Conservation (phyloP, 2,888 invertebrate species). For the Diarsia rubi region DNA sequence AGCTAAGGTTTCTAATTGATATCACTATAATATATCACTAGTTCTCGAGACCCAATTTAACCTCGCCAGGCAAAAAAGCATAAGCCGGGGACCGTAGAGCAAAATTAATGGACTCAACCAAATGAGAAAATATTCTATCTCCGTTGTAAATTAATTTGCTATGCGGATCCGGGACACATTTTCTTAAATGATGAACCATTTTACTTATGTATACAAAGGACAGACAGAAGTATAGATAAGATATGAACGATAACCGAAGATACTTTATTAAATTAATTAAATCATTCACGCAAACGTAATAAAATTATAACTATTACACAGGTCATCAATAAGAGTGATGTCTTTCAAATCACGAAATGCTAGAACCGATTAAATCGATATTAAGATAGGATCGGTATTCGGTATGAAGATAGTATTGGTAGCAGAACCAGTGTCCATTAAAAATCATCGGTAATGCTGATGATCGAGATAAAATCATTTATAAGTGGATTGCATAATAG, state of each 20-base stretch:
- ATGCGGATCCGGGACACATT: slow-evolving; percentile 15
- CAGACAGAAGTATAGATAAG: not conserved
- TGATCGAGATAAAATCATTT: slow-evolving; percentile 71
- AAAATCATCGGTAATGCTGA: slow-evolving; percentile 76
- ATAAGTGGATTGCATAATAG: slow-evolving; percentile 77
- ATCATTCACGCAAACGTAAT: slow-evolving; percentile 35
- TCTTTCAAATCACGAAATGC: slow-evolving; percentile 57
- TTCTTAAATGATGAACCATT: not conserved
- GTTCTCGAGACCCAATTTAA: slow-evolving; percentile 17
- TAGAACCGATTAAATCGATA: slow-evolving; percentile 62
- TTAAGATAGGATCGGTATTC: slow-evolving; percentile 68
- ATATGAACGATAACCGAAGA: not conserved
- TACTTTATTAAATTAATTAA: slow-evolving; percentile 14
- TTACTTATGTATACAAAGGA: not conserved
- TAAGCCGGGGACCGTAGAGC: slow-evolving; percentile 1
- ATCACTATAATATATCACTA: slow-evolving; percentile 22
- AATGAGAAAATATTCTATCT: slow-evolving; percentile 45
- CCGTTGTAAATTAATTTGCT: slow-evolving; percentile 38
- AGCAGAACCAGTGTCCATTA: slow-evolving; percentile 72
- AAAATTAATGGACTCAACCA: slow-evolving; percentile 40
- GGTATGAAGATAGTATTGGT: slow-evolving; percentile 69
- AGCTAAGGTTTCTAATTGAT: slow-evolving; percentile 20
- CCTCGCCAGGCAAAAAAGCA: slow-evolving; percentile 9
- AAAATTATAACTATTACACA: slow-evolving; percentile 45
- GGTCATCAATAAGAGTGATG: slow-evolving; percentile 52